Evolutionary conservation across 2,888 invertebrate genomes (phyloP).

Genomic region (Zaprionus lineosus): DNA sequence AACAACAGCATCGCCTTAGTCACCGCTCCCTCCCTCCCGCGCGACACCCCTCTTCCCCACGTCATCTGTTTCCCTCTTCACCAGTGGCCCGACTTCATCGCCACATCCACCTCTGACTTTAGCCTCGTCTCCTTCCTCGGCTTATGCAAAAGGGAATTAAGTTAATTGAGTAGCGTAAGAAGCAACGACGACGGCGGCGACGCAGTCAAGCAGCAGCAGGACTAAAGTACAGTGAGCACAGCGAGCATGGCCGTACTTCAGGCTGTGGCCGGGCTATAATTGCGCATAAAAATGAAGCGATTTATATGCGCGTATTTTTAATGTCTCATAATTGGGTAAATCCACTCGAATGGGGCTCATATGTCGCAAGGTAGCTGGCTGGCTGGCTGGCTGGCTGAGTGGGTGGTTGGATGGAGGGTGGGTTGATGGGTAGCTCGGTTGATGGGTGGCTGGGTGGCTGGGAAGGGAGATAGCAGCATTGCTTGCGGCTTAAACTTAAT

Average conservation of each 20-base stretch:
- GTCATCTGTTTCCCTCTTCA: not conserved
- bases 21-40: not conserved
- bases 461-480: too few relatives aligned
- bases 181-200: conserved; percentile 10
- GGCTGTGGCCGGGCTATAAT: conserved; percentile 32
- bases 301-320: conserved; percentile 77
- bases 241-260: conserved; percentile 9
- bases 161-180: conserved; percentile 64
- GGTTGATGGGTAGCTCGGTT: too few relatives aligned
- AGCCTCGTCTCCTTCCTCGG: not conserved
- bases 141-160: conserved; percentile 70
- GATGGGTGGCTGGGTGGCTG: too few relatives aligned
- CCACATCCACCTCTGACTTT: too few relatives aligned
- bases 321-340: conserved; percentile 73
- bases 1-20: conserved; percentile 23
- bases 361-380: too few relatives aligned
- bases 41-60: not conserved
- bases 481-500: too few relatives aligned
- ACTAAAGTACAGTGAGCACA: not conserved
- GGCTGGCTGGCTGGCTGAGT: too few relatives aligned
- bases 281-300: conserved; percentile 76
- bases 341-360: conserved; percentile 22
- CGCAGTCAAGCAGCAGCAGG: conserved; percentile 10
- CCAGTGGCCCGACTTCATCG: too few relatives aligned
- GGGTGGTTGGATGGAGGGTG: too few relatives aligned